Percentiles rank a stretch among this genome's conserved stretches.
Evolutionary conservation across 2,797 vertebrate genomes (phyloP).

Genomic region (Tarsius wallacei): DNA sequence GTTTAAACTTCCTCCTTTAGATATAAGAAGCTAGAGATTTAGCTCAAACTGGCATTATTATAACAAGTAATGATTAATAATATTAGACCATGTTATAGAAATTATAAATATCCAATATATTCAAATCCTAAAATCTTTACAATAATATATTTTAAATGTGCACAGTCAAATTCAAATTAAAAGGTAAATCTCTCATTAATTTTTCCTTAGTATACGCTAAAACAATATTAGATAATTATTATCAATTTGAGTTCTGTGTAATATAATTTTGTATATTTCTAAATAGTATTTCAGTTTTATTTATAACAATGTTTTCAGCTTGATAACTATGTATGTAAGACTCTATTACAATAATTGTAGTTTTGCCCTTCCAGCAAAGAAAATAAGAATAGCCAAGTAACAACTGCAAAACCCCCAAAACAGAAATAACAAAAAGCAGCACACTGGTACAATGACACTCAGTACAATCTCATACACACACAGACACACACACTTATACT

Average conservation of each 20-base stretch:
- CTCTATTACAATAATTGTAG: background rate
- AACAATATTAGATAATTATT: background rate
- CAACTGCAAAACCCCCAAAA: background rate
- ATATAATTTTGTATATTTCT: background rate
- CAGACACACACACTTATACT: constrained; percentile 1
- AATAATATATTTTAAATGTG: background rate
- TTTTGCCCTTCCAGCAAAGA: background rate
- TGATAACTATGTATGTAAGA: background rate
- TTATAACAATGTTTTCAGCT: background rate
- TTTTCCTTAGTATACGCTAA: background rate
- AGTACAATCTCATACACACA: background rate
- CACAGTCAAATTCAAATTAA: background rate
- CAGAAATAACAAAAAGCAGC: constrained; percentile 8
- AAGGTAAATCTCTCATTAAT: background rate
- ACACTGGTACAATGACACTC: background rate
- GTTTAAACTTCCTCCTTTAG: background rate
- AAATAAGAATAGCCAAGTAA: background rate
- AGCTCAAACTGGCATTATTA: background rate
- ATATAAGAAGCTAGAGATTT: background rate
- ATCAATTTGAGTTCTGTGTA: background rate
- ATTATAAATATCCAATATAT: background rate
- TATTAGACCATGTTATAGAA: background rate
- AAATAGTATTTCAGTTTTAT: background rate
- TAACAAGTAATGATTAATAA: constrained; percentile 45
- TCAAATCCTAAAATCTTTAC: background rate